phyloP scores from a whole-genome alignment of 2,797 vertebrate genomes.

The Vireo griseus region DNA sequence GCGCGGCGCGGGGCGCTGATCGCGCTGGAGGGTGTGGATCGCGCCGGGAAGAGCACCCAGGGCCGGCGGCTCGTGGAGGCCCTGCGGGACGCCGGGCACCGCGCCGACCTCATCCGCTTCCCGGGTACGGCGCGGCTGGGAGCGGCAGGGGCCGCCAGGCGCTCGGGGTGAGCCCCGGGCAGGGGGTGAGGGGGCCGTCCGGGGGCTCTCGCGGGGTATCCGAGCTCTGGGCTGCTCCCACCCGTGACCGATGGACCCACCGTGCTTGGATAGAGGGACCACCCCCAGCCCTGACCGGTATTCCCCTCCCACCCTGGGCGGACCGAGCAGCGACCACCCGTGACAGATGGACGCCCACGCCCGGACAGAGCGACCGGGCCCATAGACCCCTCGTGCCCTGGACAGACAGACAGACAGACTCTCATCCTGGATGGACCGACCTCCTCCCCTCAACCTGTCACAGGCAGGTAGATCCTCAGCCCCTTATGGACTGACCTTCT shows the following conservation, averaged over 20 bases:
- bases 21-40: no score
- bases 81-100: no score
- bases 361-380: no score
- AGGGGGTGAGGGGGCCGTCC: no score
- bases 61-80: no score
- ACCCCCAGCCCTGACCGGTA: neutral
- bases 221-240: no score
- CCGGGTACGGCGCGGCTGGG: no score
- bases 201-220: neutral
- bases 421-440: accelerated
- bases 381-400: accelerated
- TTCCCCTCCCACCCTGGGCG: neutral
- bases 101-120: no score
- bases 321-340: neutral
- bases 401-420: neutral
- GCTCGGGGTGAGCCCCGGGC: no score
- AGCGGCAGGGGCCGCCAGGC: no score
- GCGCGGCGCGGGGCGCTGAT: no score
- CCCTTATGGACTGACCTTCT: accelerated
- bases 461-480: neutral
- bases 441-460: accelerated
- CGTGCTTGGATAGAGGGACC: neutral
- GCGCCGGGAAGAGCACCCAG: no score
- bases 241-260: neutral
- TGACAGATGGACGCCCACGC: neutral